Evolutionary conservation across 2,113 vertebrate species (phyloP).

Genomic region (Crocuta crocuta): DNA sequence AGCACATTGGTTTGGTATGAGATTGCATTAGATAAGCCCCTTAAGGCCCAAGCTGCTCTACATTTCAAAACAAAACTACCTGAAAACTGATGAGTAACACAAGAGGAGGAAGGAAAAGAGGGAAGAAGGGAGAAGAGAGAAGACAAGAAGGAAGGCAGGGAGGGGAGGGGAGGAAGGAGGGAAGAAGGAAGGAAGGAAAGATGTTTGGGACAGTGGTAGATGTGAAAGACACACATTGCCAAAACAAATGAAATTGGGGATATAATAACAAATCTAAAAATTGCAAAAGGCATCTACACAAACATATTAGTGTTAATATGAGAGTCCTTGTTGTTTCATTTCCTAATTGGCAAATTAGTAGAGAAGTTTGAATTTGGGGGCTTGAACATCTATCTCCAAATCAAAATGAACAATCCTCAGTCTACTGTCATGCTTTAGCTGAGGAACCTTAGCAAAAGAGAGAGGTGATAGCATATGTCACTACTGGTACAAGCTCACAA

Average conservation of each 20-base stretch:
- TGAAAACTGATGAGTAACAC: conserved; percentile 88
- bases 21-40: conserved; percentile 92
- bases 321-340: background rate
- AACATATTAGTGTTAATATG: background rate
- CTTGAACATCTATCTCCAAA: background rate
- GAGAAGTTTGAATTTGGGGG: background rate
- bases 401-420: background rate
- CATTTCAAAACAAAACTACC: conserved; percentile 93
- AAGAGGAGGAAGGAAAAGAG: background rate
- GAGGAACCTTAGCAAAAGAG: background rate
- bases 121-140: too few species aligned
- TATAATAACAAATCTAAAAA: conserved; percentile 78
- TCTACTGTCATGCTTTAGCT: background rate
- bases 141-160: too few species aligned
- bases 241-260: conserved; percentile 61
- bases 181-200: background rate
- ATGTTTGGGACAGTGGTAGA: conserved; percentile 72
- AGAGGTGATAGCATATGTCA: background rate
- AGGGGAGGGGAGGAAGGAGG: too few species aligned
- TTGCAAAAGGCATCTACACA: conserved; percentile 44
- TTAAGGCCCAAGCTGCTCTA: conserved; percentile 90
- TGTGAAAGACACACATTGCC: conserved; percentile 81
- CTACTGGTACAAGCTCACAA: background rate
- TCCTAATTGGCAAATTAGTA: background rate
- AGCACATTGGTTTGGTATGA: conserved; percentile 91